phyloP scores from a whole-genome alignment of 2,888 invertebrate species.

The Beris morrisii region DNA sequence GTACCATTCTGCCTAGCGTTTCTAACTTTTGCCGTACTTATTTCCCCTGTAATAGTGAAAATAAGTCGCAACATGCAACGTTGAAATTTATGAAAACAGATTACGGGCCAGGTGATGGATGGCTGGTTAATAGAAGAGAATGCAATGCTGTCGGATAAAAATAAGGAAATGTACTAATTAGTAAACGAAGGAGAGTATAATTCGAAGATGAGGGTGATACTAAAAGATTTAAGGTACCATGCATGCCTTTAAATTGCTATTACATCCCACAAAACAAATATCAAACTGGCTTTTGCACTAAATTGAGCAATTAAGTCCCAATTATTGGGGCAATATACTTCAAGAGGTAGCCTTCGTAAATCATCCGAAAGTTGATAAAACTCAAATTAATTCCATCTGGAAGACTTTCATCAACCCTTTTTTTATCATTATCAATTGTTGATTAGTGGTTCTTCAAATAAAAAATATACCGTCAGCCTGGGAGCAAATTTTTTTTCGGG shows the following conservation, averaged over 20 bases:
- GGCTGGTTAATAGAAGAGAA: constrained; percentile 11
- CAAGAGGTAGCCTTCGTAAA: too few species aligned
- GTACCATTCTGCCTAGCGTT: too few species aligned
- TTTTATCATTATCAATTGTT: too few species aligned
- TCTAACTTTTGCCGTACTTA: too few species aligned
- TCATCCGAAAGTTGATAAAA: too few species aligned
- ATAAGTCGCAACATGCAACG: constrained; percentile 12
- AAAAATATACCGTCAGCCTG: too few species aligned
- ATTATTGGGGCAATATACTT: constrained; percentile 12
- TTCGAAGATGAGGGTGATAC: neutral
- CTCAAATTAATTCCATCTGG: too few species aligned
- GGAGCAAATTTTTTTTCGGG: too few species aligned
- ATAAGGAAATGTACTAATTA: constrained; percentile 14
- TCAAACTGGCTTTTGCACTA: neutral
- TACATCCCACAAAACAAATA: constrained; percentile 4
- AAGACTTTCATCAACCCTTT: too few species aligned
- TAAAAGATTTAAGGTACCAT: too few species aligned
- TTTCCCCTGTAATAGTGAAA: neutral
- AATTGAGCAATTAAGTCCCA: constrained; percentile 25
- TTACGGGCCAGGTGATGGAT: neutral
- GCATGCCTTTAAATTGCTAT: neutral
- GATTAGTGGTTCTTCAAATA: too few species aligned
- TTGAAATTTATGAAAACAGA: constrained; percentile 13
- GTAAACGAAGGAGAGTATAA: constrained; percentile 6
- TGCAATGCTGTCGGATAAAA: neutral